Evolutionary conservation across 2,888 invertebrate genomes (phyloP), one percentile per base, ranked within the genome.

Genomic region (Ennomos erosarius): DNA sequence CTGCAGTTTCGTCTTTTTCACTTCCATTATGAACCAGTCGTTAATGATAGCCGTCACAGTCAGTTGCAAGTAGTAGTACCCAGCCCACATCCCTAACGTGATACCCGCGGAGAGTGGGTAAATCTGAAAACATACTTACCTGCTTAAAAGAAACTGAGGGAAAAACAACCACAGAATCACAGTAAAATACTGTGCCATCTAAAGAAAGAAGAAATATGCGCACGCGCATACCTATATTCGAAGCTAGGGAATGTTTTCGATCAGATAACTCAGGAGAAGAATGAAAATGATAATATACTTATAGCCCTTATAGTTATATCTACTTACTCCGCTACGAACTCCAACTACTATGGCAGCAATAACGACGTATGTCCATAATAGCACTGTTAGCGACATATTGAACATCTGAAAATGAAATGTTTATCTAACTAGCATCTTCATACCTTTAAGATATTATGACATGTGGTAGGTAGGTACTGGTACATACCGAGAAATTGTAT

Each of bases 401-500:
- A 81, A 62, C 1, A 80, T 64, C 82, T 82, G 62, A 63, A 76
- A 72, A 11, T 11, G 11, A 8, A 46, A 16, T 26, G 26, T 6
- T 26, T 6, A 6, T 6, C 6, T 6, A 26, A 26, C 4, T n/a
- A 3, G 1, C 16, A 16, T 2, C 3, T 16, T 16, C 16, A 16
- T 16, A 16, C 16, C 16, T 16, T 16, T 16, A 16, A 16, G 16
- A 16, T 16, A 16, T 16, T 16, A 16, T 16, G 16, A 1, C 16
- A 16, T 3, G 16, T 16, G 16, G 16, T 16, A 16, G 16, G 16
- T 16, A n/a, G 16, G 16, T 16, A 16, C 16, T 11, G 9, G 9
- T 48, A 68, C 73, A 68, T 65, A 80, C 81, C 64, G 69, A 61
- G 58, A 74, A 78, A 58, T 68, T 69, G 33, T 66, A 79, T n/a